phyloP scores from a whole-genome alignment of 1,140 invertebrate species.

The Polypedilum vanderplanki region DNA sequence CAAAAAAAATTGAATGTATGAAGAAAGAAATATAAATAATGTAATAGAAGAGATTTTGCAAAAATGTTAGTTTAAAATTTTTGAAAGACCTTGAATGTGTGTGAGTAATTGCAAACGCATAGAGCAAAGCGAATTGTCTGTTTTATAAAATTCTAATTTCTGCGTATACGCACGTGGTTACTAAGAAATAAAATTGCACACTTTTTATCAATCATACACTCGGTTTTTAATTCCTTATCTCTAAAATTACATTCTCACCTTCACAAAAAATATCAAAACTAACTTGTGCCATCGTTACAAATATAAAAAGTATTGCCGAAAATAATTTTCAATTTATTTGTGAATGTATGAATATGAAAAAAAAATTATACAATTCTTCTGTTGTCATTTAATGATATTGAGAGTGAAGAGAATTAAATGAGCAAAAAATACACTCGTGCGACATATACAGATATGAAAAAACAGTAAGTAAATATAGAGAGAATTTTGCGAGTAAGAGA shows the following conservation, averaged over 20 bases:
- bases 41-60: not conserved
- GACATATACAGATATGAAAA: too few species aligned
- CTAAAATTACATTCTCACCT: conserved; percentile 12
- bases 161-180: not conserved
- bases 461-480: not conserved
- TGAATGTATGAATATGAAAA: too few species aligned
- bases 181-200: not conserved
- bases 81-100: not conserved
- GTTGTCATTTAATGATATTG: not conserved
- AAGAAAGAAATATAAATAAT: not conserved
- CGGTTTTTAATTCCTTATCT: not conserved
- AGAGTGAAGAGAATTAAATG: too few species aligned
- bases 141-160: not conserved
- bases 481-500: not conserved
- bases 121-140: not conserved
- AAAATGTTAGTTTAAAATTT: not conserved
- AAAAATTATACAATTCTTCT: not conserved
- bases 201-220: not conserved
- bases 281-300: not conserved
- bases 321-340: not conserved
- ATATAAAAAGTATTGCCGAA: not conserved
- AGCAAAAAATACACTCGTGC: too few species aligned
- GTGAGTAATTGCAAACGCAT: too few species aligned
- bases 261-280: not conserved
- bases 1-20: not conserved